These are phyloP conservation scores for Agrypnus murinus DNA, from an alignment of 2,888 invertebrate species.

Conservation along the genomic window DNA sequence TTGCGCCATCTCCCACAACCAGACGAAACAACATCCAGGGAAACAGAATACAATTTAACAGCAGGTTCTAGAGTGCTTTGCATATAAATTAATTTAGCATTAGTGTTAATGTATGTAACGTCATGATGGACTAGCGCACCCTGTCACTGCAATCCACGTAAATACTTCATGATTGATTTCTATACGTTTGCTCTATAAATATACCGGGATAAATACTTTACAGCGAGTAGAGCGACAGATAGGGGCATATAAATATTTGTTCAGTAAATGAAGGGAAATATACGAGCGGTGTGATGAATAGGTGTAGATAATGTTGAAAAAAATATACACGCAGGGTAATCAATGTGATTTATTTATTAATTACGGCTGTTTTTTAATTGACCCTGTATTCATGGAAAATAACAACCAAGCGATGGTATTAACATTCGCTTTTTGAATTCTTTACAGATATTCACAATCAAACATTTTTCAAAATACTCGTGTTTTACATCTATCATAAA, in stretches of 20 bases:
- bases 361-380: too few relatives aligned
- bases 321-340: constrained; percentile 1
- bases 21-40: constrained; percentile 13
- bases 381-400: too few relatives aligned
- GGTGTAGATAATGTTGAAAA: constrained; percentile 1
- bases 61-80: constrained; percentile 41
- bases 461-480: too few relatives aligned
- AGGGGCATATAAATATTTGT: constrained; percentile 36
- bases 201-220: constrained; percentile 35
- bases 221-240: constrained; percentile 26
- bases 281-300: constrained; percentile 5
- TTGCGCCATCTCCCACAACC: constrained; percentile 9
- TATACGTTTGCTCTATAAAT: constrained; percentile 41
- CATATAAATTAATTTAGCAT: constrained; percentile 54
- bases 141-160: constrained; percentile 45
- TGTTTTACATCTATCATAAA: too few relatives aligned
- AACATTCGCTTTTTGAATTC: too few relatives aligned
- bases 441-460: too few relatives aligned
- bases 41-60: constrained; percentile 33
- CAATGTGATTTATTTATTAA: too few relatives aligned
- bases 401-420: too few relatives aligned
- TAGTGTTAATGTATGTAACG: constrained; percentile 48
- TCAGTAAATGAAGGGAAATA: constrained; percentile 26
- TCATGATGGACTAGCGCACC: constrained; percentile 42
- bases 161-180: constrained; percentile 48